A percentile compares a stretch with the other conserved stretches of the same genome.
phyloP scores from a whole-genome alignment of 92 coral and sea anemone species.

The Plumapathes pennacea region DNA sequence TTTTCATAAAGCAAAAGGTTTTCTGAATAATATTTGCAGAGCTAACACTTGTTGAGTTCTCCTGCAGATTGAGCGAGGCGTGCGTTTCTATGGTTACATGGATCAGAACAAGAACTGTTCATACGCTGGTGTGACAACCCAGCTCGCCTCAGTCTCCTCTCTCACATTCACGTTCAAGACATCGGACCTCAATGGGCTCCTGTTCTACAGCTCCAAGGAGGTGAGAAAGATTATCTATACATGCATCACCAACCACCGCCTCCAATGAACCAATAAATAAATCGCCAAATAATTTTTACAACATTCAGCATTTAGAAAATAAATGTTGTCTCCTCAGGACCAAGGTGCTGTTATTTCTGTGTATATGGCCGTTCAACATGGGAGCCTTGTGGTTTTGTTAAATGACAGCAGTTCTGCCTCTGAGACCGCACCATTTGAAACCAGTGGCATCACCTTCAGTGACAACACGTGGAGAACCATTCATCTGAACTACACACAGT shows the following conservation, averaged over 20 bases:
- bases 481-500: conserved; percentile 47
- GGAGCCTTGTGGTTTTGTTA: conserved; percentile 40
- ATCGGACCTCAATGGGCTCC: conserved; percentile 55
- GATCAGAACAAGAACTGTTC: conserved; percentile 45
- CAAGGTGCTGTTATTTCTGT: conserved; percentile 12
- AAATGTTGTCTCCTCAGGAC: conserved; percentile 27
- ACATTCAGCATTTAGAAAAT: too few relatives aligned
- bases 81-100: conserved; percentile 81
- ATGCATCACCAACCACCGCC: too few relatives aligned
- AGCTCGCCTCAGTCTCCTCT: conserved; percentile 9
- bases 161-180: conserved; percentile 78
- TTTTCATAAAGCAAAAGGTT: too few relatives aligned
- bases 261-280: too few relatives aligned
- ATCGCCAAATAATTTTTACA: too few relatives aligned
- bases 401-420: conserved; percentile 21
- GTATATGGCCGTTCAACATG: conserved; percentile 72
- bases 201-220: conserved; percentile 61
- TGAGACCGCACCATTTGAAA: conserved; percentile 30
- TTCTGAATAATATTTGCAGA: background rate
- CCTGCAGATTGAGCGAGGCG: conserved; percentile 71
- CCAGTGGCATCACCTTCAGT: conserved; percentile 33
- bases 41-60: background rate
- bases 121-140: conserved; percentile 35
- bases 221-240: too few relatives aligned
- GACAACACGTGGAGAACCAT: conserved; percentile 72